Percentiles rank a stretch among this genome's conserved stretches.
Conservation (phyloP, 2,888 invertebrate species). For the Trissolcus japonicus region DNA sequence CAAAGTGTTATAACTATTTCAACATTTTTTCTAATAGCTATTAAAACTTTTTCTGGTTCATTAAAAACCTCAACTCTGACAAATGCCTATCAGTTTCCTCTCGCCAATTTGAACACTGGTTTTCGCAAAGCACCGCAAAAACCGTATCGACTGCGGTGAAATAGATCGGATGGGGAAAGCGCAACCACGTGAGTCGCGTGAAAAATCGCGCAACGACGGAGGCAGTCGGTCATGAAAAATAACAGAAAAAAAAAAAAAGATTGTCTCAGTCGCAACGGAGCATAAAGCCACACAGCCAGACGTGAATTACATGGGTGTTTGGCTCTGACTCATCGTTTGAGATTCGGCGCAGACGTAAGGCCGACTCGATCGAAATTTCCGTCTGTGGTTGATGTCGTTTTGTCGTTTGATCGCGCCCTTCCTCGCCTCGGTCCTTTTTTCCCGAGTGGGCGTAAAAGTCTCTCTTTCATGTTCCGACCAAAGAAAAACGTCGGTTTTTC, state of each 20-base stretch:
- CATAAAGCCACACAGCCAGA: slow-evolving; percentile 8
- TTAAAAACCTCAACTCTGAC: too few relatives aligned
- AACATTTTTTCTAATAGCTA: background rate
- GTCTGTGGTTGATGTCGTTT: background rate
- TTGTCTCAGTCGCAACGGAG: too few relatives aligned
- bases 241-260: too few relatives aligned
- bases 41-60: too few relatives aligned
- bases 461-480: background rate
- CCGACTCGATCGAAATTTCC: slow-evolving; percentile 37
- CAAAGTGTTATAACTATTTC: too few relatives aligned
- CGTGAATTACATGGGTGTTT: slow-evolving; percentile 38
- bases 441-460: background rate
- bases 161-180: slow-evolving; percentile 50
- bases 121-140: background rate
- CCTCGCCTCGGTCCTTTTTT: background rate
- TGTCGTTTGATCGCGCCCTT: slow-evolving; percentile 15
- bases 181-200: slow-evolving; percentile 32
- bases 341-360: slow-evolving; percentile 43
- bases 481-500: background rate
- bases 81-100: background rate
- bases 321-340: slow-evolving; percentile 44
- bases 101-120: background rate
- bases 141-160: slow-evolving; percentile 16
- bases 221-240: background rate
- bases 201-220: slow-evolving; percentile 18